These are phyloP conservation scores for Pogonomyrmex californicus DNA, from an alignment of 1,140 invertebrate genomes.

Conservation along the genomic window DNA sequence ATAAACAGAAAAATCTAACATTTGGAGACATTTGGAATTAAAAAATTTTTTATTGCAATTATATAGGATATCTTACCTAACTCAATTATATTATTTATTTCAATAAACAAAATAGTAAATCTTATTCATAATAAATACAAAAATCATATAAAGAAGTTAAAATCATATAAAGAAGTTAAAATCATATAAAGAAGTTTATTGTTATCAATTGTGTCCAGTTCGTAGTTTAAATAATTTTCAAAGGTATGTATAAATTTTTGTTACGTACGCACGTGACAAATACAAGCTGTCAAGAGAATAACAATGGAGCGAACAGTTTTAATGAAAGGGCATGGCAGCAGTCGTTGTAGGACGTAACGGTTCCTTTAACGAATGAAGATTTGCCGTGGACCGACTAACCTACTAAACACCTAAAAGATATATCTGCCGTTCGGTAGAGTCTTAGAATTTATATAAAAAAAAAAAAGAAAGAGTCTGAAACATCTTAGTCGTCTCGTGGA, in stretches of 20 bases:
- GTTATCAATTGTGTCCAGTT: background rate
- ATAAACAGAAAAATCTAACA: background rate
- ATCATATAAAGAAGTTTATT: background rate
- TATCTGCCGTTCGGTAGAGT: constrained; percentile 29
- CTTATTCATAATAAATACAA: background rate
- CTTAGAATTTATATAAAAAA: constrained; percentile 64
- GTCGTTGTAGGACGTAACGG: constrained; percentile 79
- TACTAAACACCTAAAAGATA: constrained; percentile 80
- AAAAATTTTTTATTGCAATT: background rate
- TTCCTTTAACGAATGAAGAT: constrained; percentile 79
- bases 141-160: background rate
- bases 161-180: background rate
- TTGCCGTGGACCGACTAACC: constrained; percentile 80
- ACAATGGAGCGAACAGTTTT: constrained; percentile 77
- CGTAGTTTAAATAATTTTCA: background rate
- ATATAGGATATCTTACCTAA: no score
- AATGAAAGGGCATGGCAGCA: constrained; percentile 80
- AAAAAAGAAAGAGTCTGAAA: constrained; percentile 41
- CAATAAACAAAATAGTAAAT: background rate
- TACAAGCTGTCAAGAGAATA: constrained; percentile 26
- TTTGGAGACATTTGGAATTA: background rate
- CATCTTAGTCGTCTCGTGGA: background rate
- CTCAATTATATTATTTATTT: no score
- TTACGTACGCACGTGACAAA: no score
- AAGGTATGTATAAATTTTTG: background rate